Percentiles rank a stretch among this genome's conserved stretches.
These are phyloP conservation scores for Sphaerodactylus townsendi DNA, from an alignment of 2,113 vertebrate species.

Conservation along the genomic window DNA sequence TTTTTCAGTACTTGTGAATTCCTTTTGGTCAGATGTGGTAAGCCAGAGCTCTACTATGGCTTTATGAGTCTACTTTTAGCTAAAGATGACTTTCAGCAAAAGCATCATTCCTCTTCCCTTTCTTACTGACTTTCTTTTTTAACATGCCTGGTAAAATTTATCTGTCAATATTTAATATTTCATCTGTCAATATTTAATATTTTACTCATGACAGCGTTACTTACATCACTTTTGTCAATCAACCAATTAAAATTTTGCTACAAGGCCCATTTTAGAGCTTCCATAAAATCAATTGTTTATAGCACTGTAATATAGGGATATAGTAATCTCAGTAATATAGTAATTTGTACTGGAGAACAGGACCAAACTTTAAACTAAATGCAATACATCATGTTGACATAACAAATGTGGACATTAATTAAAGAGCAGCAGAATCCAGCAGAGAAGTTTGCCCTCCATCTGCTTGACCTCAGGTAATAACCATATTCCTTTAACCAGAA, in stretches of 20 bases:
- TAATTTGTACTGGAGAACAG: conserved; percentile 67
- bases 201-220: neutral
- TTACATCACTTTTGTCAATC: neutral
- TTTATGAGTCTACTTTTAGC: too few relatives aligned
- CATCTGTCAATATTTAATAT: neutral
- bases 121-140: neutral
- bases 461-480: conserved; percentile 85
- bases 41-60: too few relatives aligned
- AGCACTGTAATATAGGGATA: conserved; percentile 65
- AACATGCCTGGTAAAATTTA: neutral
- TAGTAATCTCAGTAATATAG: conserved; percentile 71
- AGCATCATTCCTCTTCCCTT: neutral
- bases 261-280: neutral
- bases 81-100: neutral
- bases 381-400: conserved; percentile 81
- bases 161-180: neutral
- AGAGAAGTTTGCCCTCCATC: conserved; percentile 82
- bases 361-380: conserved; percentile 65
- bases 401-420: conserved; percentile 85
- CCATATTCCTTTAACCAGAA: conserved; percentile 76
- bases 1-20: neutral
- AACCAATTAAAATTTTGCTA: conserved; percentile 20
- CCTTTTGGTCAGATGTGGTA: too few relatives aligned
- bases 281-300: conserved; percentile 24
- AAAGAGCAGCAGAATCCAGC: conserved; percentile 79